phyloP scores from a whole-genome alignment of 2,797 vertebrate genomes.

The Poecile montanus region DNA sequence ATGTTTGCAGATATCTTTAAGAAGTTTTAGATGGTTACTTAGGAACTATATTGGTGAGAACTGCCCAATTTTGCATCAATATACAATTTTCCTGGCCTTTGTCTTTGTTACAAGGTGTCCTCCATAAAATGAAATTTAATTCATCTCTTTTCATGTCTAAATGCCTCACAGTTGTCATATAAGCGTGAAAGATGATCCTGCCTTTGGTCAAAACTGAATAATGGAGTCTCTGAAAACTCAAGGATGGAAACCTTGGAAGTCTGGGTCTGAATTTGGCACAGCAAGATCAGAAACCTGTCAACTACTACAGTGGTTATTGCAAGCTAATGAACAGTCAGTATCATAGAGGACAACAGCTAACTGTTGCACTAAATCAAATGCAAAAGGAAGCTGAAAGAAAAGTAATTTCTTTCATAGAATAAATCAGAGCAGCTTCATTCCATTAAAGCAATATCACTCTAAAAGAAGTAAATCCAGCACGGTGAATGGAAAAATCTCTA shows the following conservation, averaged over 20 bases:
- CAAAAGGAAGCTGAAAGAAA: conserved; percentile 14
- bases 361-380: background rate
- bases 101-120: background rate
- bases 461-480: background rate
- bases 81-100: background rate
- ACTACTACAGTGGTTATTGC: background rate
- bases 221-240: background rate
- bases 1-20: background rate
- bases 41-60: background rate
- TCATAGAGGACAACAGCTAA: background rate
- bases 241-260: background rate
- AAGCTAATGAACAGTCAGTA: background rate
- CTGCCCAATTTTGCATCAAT: background rate
- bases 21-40: background rate
- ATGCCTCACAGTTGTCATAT: background rate
- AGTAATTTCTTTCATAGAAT: background rate
- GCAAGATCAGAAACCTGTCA: background rate
- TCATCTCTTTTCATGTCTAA: background rate
- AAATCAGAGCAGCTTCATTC: background rate
- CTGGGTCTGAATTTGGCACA: background rate
- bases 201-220: conserved; percentile 10
- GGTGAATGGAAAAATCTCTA: background rate
- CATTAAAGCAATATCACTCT: background rate
- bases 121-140: background rate
- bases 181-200: background rate